Evolutionary conservation across 2,888 invertebrate genomes (phyloP).

Genomic region (Xanthorhoe spadicearia): DNA sequence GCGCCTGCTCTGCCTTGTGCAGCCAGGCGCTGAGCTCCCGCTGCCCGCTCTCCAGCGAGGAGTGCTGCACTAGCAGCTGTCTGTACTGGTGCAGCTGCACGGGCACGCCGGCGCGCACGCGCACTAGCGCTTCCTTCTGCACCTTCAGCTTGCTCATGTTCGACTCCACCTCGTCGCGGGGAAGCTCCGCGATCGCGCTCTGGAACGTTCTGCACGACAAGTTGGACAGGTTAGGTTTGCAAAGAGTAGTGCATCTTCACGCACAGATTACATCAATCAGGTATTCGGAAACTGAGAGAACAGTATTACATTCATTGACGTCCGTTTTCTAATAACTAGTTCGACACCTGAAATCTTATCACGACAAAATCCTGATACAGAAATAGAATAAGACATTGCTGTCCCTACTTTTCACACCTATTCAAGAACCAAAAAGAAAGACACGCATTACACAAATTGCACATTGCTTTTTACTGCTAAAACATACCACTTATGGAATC

Average conservation of each 20-base stretch:
- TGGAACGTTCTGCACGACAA: constrained; percentile 90
- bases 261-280: neutral
- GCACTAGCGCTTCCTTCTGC: constrained; percentile 94
- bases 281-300: neutral
- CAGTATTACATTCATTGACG: neutral
- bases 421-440: too few relatives aligned
- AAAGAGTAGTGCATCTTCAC: neutral
- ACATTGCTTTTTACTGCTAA: too few relatives aligned
- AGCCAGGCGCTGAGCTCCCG: constrained; percentile 94
- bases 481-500: too few relatives aligned
- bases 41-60: constrained; percentile 94
- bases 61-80: constrained; percentile 93
- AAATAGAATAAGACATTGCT: too few relatives aligned
- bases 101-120: constrained; percentile 92
- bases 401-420: too few relatives aligned
- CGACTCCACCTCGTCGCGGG: constrained; percentile 94
- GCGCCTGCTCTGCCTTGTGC: constrained; percentile 91
- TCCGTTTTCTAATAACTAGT: neutral
- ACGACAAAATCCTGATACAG: too few relatives aligned
- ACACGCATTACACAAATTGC: too few relatives aligned
- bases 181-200: constrained; percentile 93
- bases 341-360: too few relatives aligned
- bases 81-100: constrained; percentile 92
- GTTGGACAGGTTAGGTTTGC: constrained; percentile 1
- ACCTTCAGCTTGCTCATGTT: constrained; percentile 95